Base-by-base conservation (phyloP, 2,113 vertebrate genomes). In the Chunga burmeisteri region DNA sequence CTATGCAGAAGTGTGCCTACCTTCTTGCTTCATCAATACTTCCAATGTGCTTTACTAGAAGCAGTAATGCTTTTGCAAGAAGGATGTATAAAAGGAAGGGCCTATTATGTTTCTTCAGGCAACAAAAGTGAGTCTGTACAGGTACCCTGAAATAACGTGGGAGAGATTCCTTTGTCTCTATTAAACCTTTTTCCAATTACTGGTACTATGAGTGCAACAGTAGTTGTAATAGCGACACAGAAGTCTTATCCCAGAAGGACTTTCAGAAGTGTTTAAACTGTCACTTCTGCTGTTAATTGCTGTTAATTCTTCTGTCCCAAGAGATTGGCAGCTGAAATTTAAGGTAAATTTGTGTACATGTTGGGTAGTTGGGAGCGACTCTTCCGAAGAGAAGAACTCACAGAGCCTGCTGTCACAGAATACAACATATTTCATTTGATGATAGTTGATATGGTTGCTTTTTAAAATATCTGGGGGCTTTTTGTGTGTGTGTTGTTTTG, bases 241-340 rank as follows among this genome's bases (percentile, higher is more conserved):
- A 86, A 62, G 25, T 68, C 44, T n/a, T 71, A 50, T 12, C 32
- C 34, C 23, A 52, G 66, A 52, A 75, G 27, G 66, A 65, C 18
- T 65, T 85, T 59, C 49, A 34, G 34, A 84, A 73, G 40, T 58
- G 34, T 61, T 83, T 49, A 34, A 77, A 25, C 25, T 89, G 25
- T n/a, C n/a, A 17, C 20, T 81, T 44, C n/a, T 40, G 70, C 19
- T 40, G 70, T 19, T 15, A 66, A 63, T 18, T 66, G 21, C 30
- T 71, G 47, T 67, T 63, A 92, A 68, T 89, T 78, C 34, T 20
- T 53, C 21, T 77, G 42, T 62, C 56, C 79, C 50, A 65, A 53
- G 42, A 88, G 65, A 68, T 38, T 74, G 46, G 52, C 47, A 72
- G 49, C 38, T 75, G 73, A 95, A 91, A n/a, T 91, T 70, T 42